Percentiles rank a stretch among this genome's conserved stretches.
Evolutionary conservation across 2,797 vertebrate genomes (phyloP).

Genomic region (Clarias fuscus): DNA sequence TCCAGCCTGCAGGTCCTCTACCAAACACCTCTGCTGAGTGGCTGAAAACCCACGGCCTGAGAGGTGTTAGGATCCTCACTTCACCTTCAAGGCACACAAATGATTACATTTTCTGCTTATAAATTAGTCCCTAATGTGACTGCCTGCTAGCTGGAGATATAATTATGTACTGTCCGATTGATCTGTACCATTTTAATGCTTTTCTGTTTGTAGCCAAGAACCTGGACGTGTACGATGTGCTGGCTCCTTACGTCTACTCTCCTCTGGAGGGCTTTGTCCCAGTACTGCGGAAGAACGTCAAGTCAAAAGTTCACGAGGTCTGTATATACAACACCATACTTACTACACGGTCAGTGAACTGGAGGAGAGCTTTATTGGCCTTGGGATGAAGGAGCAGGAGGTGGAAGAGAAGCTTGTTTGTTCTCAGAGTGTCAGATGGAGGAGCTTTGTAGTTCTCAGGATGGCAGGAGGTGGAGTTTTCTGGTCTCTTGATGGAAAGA

Average conservation of each 20-base stretch:
- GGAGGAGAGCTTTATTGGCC: neutral
- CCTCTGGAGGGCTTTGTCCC: slow-evolving; percentile 76
- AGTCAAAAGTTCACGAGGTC: slow-evolving; percentile 75
- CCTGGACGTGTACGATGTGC: slow-evolving; percentile 78
- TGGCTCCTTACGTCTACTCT: slow-evolving; percentile 77
- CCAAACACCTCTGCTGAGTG: slow-evolving; percentile 75
- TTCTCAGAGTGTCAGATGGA: neutral
- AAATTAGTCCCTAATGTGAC: neutral
- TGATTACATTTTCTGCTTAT: neutral
- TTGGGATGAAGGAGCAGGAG: neutral
- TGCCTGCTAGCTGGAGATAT: neutral
- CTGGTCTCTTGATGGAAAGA: neutral
- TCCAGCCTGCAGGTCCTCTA: slow-evolving; percentile 67
- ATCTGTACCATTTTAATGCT: neutral
- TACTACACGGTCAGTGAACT: neutral
- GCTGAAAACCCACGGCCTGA: slow-evolving; percentile 78
- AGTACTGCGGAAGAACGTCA: slow-evolving; percentile 76
- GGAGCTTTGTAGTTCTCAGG: neutral
- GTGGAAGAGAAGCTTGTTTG: neutral
- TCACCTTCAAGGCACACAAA: neutral
- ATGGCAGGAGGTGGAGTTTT: neutral
- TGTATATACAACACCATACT: neutral
- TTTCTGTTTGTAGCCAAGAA: slow-evolving; percentile 72
- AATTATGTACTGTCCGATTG: neutral
- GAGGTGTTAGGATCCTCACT: slow-evolving; percentile 66